These are phyloP conservation scores for Apostichopus japonicus DNA, from an alignment of 35 echinoderm and acorn worm genomes.

Conservation along the genomic window DNA sequence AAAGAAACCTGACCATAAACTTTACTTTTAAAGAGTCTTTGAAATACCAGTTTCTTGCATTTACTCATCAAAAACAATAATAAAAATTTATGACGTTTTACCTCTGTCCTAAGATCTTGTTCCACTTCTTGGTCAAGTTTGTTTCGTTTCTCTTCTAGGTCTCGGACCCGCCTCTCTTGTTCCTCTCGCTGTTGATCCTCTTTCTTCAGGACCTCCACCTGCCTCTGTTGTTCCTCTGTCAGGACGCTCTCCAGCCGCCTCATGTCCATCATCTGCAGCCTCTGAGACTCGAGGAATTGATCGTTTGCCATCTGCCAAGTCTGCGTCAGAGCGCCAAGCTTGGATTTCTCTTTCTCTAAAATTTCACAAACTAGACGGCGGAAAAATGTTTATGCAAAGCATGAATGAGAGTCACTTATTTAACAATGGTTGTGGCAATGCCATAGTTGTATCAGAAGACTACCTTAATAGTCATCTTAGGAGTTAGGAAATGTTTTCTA, in stretches of 20 bases:
- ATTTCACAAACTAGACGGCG: constrained; percentile 68
- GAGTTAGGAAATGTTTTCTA: too few species aligned
- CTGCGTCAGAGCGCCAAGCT: constrained; percentile 74
- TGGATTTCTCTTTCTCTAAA: constrained; percentile 86
- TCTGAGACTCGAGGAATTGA: constrained; percentile 93
- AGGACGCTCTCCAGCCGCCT: constrained; percentile 86
- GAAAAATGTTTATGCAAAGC: not conserved
- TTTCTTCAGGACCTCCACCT: constrained; percentile 76
- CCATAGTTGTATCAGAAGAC: too few species aligned
- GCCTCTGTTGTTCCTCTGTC: constrained; percentile 95
- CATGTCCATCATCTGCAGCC: constrained; percentile 98
- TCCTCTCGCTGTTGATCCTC: constrained; percentile 89
- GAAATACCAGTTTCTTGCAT: not conserved
- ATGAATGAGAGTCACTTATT: too few species aligned
- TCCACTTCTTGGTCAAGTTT: constrained; percentile 68
- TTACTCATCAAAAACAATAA: not conserved
- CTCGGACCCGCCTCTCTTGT: constrained; percentile 80
- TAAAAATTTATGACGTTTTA: not conserved
- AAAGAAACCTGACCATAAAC: not conserved
- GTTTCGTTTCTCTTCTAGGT: constrained; percentile 72
- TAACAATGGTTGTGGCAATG: too few species aligned
- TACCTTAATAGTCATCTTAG: too few species aligned
- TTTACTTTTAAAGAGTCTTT: not conserved
- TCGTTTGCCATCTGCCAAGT: constrained; percentile 99
- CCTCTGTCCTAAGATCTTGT: constrained; percentile 45